Conservation (phyloP, 2,113 vertebrate genomes). For the Nymphicus hollandicus region DNA sequence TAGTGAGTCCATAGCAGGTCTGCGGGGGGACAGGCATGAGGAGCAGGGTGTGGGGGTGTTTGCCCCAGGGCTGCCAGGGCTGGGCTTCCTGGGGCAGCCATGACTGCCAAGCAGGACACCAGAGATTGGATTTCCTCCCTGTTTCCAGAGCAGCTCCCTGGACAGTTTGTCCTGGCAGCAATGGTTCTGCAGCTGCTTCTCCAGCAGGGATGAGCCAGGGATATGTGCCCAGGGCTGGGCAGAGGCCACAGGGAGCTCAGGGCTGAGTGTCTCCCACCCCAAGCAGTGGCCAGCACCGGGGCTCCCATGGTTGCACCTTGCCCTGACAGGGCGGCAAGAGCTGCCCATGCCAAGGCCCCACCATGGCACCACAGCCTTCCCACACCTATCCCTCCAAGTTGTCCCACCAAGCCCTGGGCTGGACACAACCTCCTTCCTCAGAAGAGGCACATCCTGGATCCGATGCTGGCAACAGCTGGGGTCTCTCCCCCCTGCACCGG, state of each 20-base stretch:
- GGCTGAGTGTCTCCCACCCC: not conserved
- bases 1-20: not conserved
- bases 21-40: not conserved
- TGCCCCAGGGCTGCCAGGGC: not conserved
- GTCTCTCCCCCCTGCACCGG: not conserved
- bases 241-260: not conserved
- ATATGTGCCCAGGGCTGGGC: not conserved
- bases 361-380: fast-evolving
- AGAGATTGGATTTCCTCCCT: not conserved
- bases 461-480: not conserved
- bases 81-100: not conserved
- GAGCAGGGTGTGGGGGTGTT: not conserved
- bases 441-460: not conserved
- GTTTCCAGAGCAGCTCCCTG: not conserved
- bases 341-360: not conserved
- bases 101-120: not conserved
- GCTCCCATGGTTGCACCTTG: not conserved
- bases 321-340: not conserved
- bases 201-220: not conserved
- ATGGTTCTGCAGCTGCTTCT: not conserved
- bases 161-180: not conserved
- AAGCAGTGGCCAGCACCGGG: not conserved
- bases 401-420: not conserved
- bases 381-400: not conserved
- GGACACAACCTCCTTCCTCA: not conserved